Evolutionary conservation across 2,888 invertebrate species (phyloP).

Genomic region (Mythimna lalbum): DNA sequence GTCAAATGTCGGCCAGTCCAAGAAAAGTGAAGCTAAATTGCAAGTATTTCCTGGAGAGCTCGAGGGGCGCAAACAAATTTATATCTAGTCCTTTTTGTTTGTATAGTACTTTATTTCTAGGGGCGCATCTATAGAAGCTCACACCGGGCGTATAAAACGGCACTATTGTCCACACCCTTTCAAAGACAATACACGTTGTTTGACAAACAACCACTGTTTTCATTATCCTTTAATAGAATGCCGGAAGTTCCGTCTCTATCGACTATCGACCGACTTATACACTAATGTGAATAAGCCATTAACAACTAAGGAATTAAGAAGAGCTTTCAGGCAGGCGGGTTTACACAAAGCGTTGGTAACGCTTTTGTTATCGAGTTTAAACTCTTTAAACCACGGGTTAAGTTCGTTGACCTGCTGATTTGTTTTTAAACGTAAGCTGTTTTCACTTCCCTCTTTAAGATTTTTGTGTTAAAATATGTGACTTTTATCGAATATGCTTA

Average conservation of each 20-base stretch:
- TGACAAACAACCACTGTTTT: constrained; percentile 1
- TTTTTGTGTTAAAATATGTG: constrained; percentile 29
- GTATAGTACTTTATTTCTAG: too few relatives aligned
- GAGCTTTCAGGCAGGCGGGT: constrained; percentile 34
- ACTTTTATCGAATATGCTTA: constrained; percentile 13
- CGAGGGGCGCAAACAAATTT: too few relatives aligned
- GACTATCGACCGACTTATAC: constrained; percentile 17
- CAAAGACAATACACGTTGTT: constrained; percentile 27
- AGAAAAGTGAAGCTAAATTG: too few relatives aligned
- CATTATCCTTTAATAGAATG: background rate
- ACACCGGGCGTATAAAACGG: background rate
- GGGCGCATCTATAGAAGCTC: too few relatives aligned
- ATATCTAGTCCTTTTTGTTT: too few relatives aligned
- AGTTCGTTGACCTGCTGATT: constrained; percentile 39
- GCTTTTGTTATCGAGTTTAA: constrained; percentile 43
- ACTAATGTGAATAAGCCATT: constrained; percentile 46
- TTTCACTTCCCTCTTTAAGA: constrained; percentile 13
- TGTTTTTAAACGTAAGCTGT: constrained; percentile 34
- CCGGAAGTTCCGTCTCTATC: constrained; percentile 32
- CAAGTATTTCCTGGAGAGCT: too few relatives aligned
- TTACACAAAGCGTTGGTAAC: constrained; percentile 35
- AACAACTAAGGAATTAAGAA: constrained; percentile 32
- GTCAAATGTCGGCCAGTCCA: too few relatives aligned
- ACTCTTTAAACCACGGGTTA: constrained; percentile 10
- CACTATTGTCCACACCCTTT: background rate